phyloP scores from a whole-genome alignment of 2,888 invertebrate species.

The Pammene fasciana region DNA sequence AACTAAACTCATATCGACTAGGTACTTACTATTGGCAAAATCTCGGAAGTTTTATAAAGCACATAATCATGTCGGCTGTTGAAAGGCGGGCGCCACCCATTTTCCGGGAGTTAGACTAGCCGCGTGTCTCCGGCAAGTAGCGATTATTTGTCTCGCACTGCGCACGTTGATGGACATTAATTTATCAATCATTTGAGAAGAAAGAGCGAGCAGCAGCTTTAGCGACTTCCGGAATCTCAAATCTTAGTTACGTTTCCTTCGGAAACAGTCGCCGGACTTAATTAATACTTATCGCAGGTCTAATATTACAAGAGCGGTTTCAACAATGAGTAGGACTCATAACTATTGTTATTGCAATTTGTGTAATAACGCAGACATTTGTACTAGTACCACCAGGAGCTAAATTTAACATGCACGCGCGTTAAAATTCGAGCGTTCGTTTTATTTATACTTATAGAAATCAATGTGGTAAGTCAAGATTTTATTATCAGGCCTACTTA shows the following conservation, averaged over 20 bases:
- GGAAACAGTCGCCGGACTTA: not conserved
- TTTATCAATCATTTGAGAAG: constrained; percentile 51
- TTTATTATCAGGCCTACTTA: constrained; percentile 24
- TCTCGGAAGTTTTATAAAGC: not conserved
- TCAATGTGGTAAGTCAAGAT: constrained; percentile 23
- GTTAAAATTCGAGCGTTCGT: not conserved
- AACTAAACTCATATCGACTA: no score
- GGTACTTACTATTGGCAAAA: no score
- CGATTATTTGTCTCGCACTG: constrained; percentile 59
- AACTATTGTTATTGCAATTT: not conserved
- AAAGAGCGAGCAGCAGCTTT: constrained; percentile 3
- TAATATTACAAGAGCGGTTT: not conserved
- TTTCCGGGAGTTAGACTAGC: constrained; percentile 59
- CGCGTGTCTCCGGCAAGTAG: constrained; percentile 50
- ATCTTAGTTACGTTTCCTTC: not conserved
- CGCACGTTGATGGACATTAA: constrained; percentile 54
- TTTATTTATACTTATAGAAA: not conserved
- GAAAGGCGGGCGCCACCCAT: constrained; percentile 53
- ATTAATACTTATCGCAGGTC: not conserved
- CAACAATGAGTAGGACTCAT: not conserved
- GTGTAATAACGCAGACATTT: not conserved
- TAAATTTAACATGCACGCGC: constrained; percentile 5
- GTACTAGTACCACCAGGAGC: not conserved
- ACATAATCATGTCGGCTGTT: not conserved
- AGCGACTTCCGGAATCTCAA: not conserved